A percentile compares a stretch with the other conserved stretches of the same genome.
Evolutionary conservation across 2,797 vertebrate genomes (phyloP).

Genomic region (Threskiornis aethiopicus): DNA sequence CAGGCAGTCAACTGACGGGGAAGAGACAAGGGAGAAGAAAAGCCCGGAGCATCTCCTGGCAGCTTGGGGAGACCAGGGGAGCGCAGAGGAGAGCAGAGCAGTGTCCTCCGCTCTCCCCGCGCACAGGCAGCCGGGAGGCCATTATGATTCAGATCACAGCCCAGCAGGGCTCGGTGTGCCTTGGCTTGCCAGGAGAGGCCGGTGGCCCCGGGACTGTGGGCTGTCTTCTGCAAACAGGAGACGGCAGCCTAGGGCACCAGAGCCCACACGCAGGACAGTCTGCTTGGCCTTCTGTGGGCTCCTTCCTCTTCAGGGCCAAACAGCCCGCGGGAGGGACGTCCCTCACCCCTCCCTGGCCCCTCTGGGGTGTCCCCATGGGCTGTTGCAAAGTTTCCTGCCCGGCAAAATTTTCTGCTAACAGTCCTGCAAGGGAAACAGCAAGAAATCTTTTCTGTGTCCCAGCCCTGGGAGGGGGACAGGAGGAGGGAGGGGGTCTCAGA

Average conservation of each 20-base stretch:
- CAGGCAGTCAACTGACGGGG: not conserved
- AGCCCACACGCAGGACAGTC: rapidly evolving
- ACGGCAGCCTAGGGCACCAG: not conserved
- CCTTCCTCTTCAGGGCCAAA: not conserved
- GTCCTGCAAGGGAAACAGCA: not conserved
- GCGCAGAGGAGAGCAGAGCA: not conserved
- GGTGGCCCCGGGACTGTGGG: too few species aligned
- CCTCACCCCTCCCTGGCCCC: not conserved
- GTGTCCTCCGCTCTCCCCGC: not conserved
- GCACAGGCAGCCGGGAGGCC: not conserved
- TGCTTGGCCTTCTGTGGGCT: not conserved
- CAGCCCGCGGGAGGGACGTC: rapidly evolving
- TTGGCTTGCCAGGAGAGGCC: not conserved
- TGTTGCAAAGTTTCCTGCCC: not conserved
- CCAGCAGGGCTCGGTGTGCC: not conserved
- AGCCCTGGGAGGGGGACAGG: not conserved
- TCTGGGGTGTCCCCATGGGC: not conserved
- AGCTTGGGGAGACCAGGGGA: not conserved
- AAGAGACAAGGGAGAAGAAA: not conserved
- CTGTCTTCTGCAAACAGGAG: not conserved
- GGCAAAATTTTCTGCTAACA: not conserved
- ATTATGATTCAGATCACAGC: not conserved
- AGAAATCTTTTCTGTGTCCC: not conserved
- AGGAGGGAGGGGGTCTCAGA: not conserved
- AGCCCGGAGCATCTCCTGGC: not conserved